Evolutionary conservation across 2,113 vertebrate species (phyloP), one percentile per base, ranked within the genome.

Genomic region (Nanorana parkeri): DNA sequence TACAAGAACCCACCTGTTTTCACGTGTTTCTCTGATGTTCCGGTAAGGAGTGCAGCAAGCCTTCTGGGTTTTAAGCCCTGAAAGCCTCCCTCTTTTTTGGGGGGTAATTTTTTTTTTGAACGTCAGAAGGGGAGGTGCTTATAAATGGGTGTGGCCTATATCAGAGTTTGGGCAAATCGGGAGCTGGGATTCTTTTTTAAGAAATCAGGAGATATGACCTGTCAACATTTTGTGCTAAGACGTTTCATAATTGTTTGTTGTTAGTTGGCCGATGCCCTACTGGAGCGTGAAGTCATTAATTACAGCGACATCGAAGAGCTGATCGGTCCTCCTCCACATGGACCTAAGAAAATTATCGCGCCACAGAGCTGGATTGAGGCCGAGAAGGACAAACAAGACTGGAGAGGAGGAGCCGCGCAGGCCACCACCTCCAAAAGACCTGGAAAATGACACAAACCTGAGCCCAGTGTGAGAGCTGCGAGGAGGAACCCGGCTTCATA

Each of bases 251-350:
- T 65, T 85, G 68, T 83, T 52, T 87, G 52, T 79, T 83, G 84
- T 71, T 75, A 99, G 98, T 88, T 99, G 91, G 96, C 97, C 11
- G 91, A 88, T 1, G 92, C 96, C 0, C 94, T 99, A 67, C 86
- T 99, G 87, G 96, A 99, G 86, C 95, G 94, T 20, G 98, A 99
- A 87, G 97, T 99, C 84, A 94, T 99, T 58, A 98, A 96, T 89
- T 99, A 98, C 0, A 94, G 96, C 2, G 97, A 99, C 88, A 99
- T 99, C 0, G 97, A 98, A 85, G 94, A 93, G 8, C 88, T 99
- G 85, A 93, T 99, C 1, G 98, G 98, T 16, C 94, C 95, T 0
- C 94, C 95, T 0, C 96, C 96, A 0, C 87, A 96, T 0, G 97
- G 98, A 4, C 96, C 97, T 17, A 99, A 99, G 89, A 99, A 96